phyloP scores from a whole-genome alignment of 2,888 invertebrate genomes.

The Neoscelio sp. region DNA sequence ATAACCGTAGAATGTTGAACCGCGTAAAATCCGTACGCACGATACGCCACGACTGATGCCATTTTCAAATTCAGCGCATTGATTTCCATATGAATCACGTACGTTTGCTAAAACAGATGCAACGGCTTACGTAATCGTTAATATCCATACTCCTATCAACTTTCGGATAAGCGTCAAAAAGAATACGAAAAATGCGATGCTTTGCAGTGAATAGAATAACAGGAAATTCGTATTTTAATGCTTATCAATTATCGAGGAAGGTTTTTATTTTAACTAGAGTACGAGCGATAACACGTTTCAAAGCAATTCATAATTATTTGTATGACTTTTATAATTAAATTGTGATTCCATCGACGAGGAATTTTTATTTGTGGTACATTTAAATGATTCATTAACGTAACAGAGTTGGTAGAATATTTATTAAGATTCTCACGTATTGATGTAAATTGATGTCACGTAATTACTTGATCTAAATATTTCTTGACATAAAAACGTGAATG shows the following conservation, averaged over 20 bases:
- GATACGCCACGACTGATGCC: slow-evolving; percentile 5
- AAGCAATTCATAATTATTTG: too few species aligned
- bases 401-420: too few species aligned
- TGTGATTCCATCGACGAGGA: too few species aligned
- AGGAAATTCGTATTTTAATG: background rate
- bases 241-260: background rate
- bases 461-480: too few species aligned
- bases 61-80: background rate
- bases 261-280: too few species aligned
- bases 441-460: too few species aligned
- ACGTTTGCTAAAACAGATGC: slow-evolving; percentile 10
- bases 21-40: background rate
- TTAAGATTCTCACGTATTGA: too few species aligned
- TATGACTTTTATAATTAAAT: too few species aligned
- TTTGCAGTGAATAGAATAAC: background rate
- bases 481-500: too few species aligned
- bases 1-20: background rate
- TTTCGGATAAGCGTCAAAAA: background rate
- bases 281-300: too few species aligned
- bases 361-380: too few species aligned
- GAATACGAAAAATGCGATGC: background rate
- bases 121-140: slow-evolving; percentile 14
- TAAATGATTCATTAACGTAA: too few species aligned
- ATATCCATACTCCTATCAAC: background rate
- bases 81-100: slow-evolving; percentile 27